Evolutionary conservation across 1,140 invertebrate genomes (phyloP), one percentile per base, ranked within the genome.

Genomic region (Drosophila baimaii): DNA sequence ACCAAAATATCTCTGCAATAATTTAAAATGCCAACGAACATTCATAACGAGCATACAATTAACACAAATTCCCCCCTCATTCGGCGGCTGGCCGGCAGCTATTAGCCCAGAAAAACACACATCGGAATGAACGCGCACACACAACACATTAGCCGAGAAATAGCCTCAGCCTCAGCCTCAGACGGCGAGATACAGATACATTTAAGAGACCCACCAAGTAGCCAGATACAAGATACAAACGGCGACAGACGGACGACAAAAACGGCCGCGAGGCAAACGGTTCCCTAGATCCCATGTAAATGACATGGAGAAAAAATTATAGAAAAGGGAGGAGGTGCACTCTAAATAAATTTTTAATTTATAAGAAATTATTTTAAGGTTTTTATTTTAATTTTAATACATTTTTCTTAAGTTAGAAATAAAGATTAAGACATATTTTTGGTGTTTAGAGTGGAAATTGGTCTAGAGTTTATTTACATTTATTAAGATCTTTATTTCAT

Each of bases 101-200:
- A 86, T 83, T 86, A 86, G 82, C 83, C 82, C 79, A 86, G 71
- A 86, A 86, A 85, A 82, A 88, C 71, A 82, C 71, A 86, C 64
- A 83, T 82, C 39, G 63, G 56, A 76, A 72, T 65, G 68, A 47
- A 47, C 44, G 23, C 44, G 23, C 44, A 47, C 47, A 54, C 21
- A 47, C 73, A 76, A 59, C 79, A 82, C 81, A 84, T 84, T 84
- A 84, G 81, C 66, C 27, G 27, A 63, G 64, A 44, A 46, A 44
- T 29, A 39, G 43, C 39, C 56, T 21, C 44, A 39, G 43, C 39
- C 56, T 21, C 44, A 39, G 31, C 31, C 35, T 19, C 29, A 65
- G 47, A 44, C 47, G 17, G 23, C 56, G 76, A 69, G 56, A 63
- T 27, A 63, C 69, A 65, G 69, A 71, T 61, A 63, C 61, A 63